Base-by-base conservation (phyloP, 2,113 vertebrate species). In the Acanthisitta chloris region DNA sequence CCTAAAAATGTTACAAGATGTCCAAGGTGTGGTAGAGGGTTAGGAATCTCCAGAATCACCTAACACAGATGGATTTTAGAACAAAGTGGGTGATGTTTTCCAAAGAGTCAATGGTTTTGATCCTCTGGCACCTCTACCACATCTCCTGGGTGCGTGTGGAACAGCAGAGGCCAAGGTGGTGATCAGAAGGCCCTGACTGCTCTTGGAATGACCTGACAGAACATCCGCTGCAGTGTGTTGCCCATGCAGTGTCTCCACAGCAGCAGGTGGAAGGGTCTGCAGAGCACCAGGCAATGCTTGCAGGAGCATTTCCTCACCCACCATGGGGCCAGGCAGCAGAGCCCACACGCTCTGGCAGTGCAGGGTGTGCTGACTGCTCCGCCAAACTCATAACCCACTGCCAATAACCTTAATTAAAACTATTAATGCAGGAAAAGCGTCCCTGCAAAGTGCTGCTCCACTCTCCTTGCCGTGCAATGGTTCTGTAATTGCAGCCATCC, bases 351-450 rank as follows among this genome's bases (percentile, higher is more conserved):
- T 36, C 48, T 76, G 86, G 86, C 90, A 58, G 67, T 5, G 3
- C 45, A 83, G 71, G n/a, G 10, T 76, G 73, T 72, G 73, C 93
- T 8, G 25, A 18, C 80, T 89, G 36, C 66, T 76, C 17, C 81
- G 87, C 86, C 92, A 43, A 92, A 95, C 64, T 79, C 90, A 49
- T 84, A 95, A 84, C 81, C 96, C 94, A 40, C 78, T 88, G 93
- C 71, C 95, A 96, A 87, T 65, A 96, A 45, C 93, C 83, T 93
- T 97, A 96, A 97, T 97, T 97, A 96, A 97, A 97, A 97, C 96
- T 90, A 96, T 93, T 88, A 96, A 96, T 90, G 95, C 94, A 52
- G 58, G 91, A 51, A 42, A 96, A 93, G 82, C 73, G 81, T 66
- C 67, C 81, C 94, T 96, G 94, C 36, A 33, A 84, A 97, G 81